A percentile compares a stretch with the other conserved stretches of the same genome.
Evolutionary conservation across 2,113 vertebrate genomes (phyloP).

Genomic region (Spea bombifrons): DNA sequence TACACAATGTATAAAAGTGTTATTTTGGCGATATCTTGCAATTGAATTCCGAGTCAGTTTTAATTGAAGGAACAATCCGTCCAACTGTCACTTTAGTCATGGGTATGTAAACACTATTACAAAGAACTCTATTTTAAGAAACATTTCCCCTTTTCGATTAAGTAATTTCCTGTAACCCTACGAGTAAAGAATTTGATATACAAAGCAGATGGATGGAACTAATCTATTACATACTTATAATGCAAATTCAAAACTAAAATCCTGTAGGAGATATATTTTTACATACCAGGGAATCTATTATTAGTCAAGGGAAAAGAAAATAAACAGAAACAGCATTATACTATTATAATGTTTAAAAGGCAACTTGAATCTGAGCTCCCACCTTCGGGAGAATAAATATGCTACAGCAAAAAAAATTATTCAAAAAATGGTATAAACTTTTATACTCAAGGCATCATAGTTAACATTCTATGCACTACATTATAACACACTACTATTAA

Average conservation of each 20-base stretch:
- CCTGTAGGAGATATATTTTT: conserved; percentile 8
- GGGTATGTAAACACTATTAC: conserved; percentile 26
- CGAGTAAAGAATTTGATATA: conserved; percentile 10
- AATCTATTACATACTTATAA: conserved; percentile 35
- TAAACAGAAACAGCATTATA: not conserved
- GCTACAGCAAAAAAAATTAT: too few relatives aligned
- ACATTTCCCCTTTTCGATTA: conserved; percentile 16
- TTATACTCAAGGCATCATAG: too few relatives aligned
- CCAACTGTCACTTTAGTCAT: conserved; percentile 26
- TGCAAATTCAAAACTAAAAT: conserved; percentile 16
- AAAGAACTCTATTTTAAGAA: conserved; percentile 30
- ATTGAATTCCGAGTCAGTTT: conserved; percentile 10
- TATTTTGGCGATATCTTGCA: not conserved
- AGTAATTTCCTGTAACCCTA: conserved; percentile 29
- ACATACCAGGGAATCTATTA: conserved; percentile 9
- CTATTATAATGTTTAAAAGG: not conserved
- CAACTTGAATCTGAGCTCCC: not conserved
- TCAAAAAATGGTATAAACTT: too few relatives aligned
- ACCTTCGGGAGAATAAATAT: not conserved
- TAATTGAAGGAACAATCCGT: conserved; percentile 22
- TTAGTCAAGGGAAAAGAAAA: conserved; percentile 8
- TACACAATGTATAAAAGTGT: not conserved
- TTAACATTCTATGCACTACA: too few relatives aligned
- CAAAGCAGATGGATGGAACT: conserved; percentile 25
- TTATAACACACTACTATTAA: too few relatives aligned